Evolutionary conservation across 2,888 invertebrate genomes (phyloP), one percentile per base, ranked within the genome.

Genomic region (Trachelus iudaicus): DNA sequence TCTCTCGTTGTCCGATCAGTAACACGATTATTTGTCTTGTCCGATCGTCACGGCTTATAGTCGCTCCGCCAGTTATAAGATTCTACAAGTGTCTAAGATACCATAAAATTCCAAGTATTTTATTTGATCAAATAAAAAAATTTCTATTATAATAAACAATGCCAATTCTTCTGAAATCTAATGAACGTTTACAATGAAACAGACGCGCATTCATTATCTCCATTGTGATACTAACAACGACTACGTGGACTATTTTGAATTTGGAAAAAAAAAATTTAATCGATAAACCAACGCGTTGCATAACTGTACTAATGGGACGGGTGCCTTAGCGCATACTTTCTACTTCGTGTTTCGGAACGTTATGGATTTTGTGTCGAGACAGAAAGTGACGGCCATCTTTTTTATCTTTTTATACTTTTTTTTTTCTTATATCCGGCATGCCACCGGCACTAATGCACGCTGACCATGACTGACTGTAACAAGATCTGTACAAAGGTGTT

Each of bases 321-420:
- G 40, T 56, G 40, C 9, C 40, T 56, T 23, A 4, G 40, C 69
- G 9, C 11, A 69, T 37, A 33, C 77, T 75, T 40, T 34, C 76
- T 34, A 35, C 23, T 74, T 40, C 76, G 69, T 30, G 76, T 69
- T 76, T 76, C 69, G 69, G 69, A 23, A 23, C 40, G 23, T 56
- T 56, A 56, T 56, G 40, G 23, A 56, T 56, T 56, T 56, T 56
- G 40, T 56, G 40, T 56, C 40, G 23, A 56, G 23, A 23, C 40
- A 56, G 40, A 56, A 56, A 56, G 40, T 56, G 40, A 23, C 40
- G 23, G 40, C 40, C 15, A 56, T 56, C 6, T 56, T 56, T 23
- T 56, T 15, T 56, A 6, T 56, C 15, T 56, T 56, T 23, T 56
- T 56, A 23, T 23, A 56, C 13, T 56, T 23, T 40, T 23, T 56